Evolutionary conservation across 2,888 invertebrate species (phyloP).

Genomic region (Protophormia terraenovae): DNA sequence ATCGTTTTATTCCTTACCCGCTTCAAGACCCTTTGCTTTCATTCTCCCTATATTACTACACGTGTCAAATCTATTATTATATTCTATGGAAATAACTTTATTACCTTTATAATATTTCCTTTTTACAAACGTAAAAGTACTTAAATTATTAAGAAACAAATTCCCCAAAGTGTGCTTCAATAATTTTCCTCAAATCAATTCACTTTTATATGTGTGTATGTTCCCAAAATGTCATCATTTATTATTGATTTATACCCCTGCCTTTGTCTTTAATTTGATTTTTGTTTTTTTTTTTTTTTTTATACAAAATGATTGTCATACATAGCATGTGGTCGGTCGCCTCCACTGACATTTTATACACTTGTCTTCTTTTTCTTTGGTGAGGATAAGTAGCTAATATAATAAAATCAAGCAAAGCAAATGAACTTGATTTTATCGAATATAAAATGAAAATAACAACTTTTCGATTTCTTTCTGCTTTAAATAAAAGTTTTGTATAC

Average conservation of each 20-base stretch:
- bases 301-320: neutral
- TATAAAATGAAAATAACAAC: neutral
- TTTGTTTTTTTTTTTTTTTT: neutral
- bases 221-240: neutral
- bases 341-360: neutral
- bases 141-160: too few relatives aligned
- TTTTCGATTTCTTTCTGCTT: neutral
- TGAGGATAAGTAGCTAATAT: neutral
- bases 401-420: neutral
- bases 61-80: too few relatives aligned
- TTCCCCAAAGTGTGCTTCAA: neutral
- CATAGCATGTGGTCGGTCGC: slow-evolving; percentile 18
- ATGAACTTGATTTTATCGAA: neutral
- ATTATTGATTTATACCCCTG: neutral
- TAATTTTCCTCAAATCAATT: too few relatives aligned
- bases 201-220: too few relatives aligned
- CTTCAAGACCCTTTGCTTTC: too few relatives aligned
- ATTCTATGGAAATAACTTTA: too few relatives aligned
- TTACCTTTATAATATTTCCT: too few relatives aligned
- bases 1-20: too few relatives aligned
- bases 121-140: too few relatives aligned
- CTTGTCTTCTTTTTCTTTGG: neutral
- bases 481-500: neutral
- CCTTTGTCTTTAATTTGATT: neutral
- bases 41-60: too few relatives aligned